Evolutionary conservation across 2,888 invertebrate species (phyloP), one percentile per base, ranked within the genome.

Genomic region (Tanytarsus gracilentus): DNA sequence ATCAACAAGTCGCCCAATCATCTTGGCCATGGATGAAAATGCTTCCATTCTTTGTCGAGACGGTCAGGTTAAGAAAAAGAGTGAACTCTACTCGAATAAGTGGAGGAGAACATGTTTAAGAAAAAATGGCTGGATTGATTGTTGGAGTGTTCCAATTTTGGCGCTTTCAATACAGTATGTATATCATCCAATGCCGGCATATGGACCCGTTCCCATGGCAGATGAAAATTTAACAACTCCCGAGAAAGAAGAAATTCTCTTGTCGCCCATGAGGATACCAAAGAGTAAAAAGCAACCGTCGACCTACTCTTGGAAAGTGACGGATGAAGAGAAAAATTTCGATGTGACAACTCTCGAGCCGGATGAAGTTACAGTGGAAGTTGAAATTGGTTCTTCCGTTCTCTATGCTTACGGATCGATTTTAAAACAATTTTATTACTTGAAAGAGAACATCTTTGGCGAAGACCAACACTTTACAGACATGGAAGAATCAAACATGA

Each of bases 391-490:
- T 0, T 93, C 96, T 0, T 96, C 96, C 0, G 87, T 93, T 27
- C 75, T 98, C 5, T 81, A 91, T 66, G 80, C 96, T 0, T 97
- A 95, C 69, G 98, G 98, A 3, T 87, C 95, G 16, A 84, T 97
- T 6, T 79, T 99, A 29, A 83, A 88, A 61, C 88, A 90, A 70
- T 88, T 96, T 67, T 83, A 95, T 69, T 87, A 91, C 74, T 79
- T 95, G 40, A 86, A 95, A 71, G 97, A 99, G 76, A 98, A 98
- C 69, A 92, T 98, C 65, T 94, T 99, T 71, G 98, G 98, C 0
- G 95, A 94, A 73, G 91, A 95, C 76, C 96, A 98, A 74, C 81
- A 80, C 23, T 95, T 95, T 69, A 90, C 90, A 1, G 95, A 96
- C 67, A 94, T 95, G 88, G 88, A 88, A 66, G 83, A 85, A 65